A percentile compares a stretch with the other conserved stretches of the same genome.
Evolutionary conservation across 2,113 vertebrate genomes (phyloP).

Genomic region (Phylloscopus trochiloides): DNA sequence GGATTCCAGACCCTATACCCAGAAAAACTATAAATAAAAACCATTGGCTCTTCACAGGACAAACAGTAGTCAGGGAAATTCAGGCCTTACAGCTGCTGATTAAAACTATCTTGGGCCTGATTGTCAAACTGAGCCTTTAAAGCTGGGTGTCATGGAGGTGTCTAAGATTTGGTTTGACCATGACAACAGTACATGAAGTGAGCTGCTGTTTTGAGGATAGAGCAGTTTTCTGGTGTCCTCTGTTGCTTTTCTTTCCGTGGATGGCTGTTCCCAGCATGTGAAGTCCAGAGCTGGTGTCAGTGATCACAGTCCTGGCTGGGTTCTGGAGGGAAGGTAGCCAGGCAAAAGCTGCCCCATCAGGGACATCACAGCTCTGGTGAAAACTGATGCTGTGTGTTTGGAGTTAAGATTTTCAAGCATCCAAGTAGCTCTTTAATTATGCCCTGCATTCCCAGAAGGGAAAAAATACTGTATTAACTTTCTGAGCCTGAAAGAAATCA

Average conservation of each 20-base stretch:
- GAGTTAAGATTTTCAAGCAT: neutral
- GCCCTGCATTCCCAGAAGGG: neutral
- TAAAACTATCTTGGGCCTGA: neutral
- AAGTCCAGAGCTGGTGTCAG: neutral
- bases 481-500: neutral
- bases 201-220: neutral
- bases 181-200: neutral
- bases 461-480: neutral
- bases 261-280: neutral
- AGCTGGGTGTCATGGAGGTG: neutral
- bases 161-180: neutral
- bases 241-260: neutral
- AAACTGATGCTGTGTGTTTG: neutral
- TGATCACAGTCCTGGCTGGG: neutral
- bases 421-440: neutral
- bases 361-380: neutral
- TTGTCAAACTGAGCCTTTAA: neutral
- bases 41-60: conserved; percentile 48
- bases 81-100: neutral
- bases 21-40: conserved; percentile 73
- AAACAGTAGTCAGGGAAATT: conserved; percentile 29
- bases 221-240: neutral
- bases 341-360: neutral
- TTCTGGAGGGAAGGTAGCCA: neutral
- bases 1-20: conserved; percentile 49